These are phyloP conservation scores for Pocillopora damicornis DNA, from an alignment of 64 coral and sea anemone species.

Conservation along the genomic window DNA sequence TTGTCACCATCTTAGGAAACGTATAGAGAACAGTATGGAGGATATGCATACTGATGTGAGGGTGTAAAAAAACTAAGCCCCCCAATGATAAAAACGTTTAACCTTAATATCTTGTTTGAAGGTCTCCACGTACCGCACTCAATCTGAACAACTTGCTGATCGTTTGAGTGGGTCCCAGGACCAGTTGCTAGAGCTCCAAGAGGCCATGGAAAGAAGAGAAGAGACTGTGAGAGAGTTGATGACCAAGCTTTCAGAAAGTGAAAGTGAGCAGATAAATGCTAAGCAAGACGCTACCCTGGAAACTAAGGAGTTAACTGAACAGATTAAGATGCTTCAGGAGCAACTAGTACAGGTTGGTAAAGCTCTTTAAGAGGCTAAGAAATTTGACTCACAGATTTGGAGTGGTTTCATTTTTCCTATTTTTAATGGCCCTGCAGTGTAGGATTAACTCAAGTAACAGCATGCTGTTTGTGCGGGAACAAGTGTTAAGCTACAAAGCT, in stretches of 20 bases:
- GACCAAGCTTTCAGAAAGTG: slow-evolving; percentile 39
- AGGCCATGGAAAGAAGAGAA: slow-evolving; percentile 49
- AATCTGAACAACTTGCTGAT: slow-evolving; percentile 69
- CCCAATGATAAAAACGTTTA: not conserved
- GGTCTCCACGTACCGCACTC: slow-evolving; percentile 56
- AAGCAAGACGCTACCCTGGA: slow-evolving; percentile 68
- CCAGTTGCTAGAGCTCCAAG: slow-evolving; percentile 65
- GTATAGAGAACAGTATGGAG: not conserved
- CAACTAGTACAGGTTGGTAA: slow-evolving; percentile 54
- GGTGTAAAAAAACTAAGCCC: not conserved
- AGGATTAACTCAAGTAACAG: too few species aligned
- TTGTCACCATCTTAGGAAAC: too few species aligned
- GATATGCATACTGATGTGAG: not conserved
- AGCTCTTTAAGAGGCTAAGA: not conserved
- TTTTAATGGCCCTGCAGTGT: too few species aligned
- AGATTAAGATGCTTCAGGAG: slow-evolving; percentile 77
- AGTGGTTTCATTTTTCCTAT: too few species aligned
- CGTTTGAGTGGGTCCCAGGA: slow-evolving; percentile 60
- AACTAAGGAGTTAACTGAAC: slow-evolving; percentile 62
- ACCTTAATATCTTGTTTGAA: slow-evolving; percentile 13
- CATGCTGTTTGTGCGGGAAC: too few species aligned
- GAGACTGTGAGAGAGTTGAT: slow-evolving; percentile 55
- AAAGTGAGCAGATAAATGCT: slow-evolving; percentile 47
- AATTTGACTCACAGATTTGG: too few species aligned
- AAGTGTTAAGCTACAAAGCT: not conserved